phyloP scores from a whole-genome alignment of 1,140 invertebrate genomes.

The Oreohelix idahoensis region DNA sequence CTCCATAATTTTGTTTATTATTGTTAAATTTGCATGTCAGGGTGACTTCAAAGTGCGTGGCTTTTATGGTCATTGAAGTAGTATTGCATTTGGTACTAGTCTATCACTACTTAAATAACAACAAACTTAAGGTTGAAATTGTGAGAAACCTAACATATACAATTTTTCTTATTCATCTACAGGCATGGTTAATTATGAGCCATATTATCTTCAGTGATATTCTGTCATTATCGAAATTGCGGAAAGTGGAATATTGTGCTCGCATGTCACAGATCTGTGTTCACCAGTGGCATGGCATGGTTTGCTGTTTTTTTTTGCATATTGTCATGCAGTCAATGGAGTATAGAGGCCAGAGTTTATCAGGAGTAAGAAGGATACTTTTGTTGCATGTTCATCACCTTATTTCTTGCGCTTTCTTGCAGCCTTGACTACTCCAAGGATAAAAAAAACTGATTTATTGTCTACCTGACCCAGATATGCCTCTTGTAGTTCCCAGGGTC shows the following conservation, averaged over 20 bases:
- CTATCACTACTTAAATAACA: too few species aligned
- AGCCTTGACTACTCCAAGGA: too few species aligned
- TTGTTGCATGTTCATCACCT: too few species aligned
- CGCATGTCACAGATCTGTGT: constrained; percentile 25
- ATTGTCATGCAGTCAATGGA: not conserved
- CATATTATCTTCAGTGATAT: constrained; percentile 32
- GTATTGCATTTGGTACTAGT: too few species aligned
- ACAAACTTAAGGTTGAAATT: not conserved
- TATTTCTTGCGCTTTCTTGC: too few species aligned
- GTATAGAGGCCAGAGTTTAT: not conserved
- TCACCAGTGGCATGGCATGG: constrained; percentile 35
- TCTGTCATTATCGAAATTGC: constrained; percentile 9
- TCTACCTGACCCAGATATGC: too few species aligned
- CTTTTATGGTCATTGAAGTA: too few species aligned
- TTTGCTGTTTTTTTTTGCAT: constrained; percentile 20
- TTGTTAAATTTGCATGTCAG: too few species aligned
- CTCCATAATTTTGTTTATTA: too few species aligned
- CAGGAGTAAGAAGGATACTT: constrained; percentile 19
- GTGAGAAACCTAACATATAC: not conserved
- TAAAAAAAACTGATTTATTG: too few species aligned
- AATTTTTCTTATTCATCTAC: not conserved
- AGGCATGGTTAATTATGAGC: constrained; percentile 21
- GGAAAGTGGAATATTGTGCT: not conserved
- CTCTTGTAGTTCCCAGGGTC: too few species aligned
- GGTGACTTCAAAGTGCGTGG: too few species aligned